phyloP scores from a whole-genome alignment of 2,888 invertebrate species.

The Elaeidobius kamerunicus region DNA sequence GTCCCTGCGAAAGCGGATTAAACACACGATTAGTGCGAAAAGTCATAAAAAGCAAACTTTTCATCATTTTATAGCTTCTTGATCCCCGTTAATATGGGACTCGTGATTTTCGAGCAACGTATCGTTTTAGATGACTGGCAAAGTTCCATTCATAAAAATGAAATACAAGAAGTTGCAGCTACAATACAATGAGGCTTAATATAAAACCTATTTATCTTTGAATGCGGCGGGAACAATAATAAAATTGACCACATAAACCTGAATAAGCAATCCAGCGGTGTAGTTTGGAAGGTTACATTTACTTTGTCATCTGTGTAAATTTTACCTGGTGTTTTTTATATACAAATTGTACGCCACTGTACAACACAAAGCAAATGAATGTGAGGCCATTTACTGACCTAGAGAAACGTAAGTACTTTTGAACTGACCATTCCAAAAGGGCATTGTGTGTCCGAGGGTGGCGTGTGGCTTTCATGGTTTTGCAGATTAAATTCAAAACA shows the following conservation, averaged over 20 bases:
- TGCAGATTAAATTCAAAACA: conserved; percentile 29
- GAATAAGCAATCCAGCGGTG: background rate
- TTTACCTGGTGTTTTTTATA: background rate
- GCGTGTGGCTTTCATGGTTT: conserved; percentile 31
- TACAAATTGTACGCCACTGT: conserved; percentile 5
- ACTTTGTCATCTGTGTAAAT: too few relatives aligned
- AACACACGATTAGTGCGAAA: conserved; percentile 10
- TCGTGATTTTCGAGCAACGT: conserved; percentile 16
- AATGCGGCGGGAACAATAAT: conserved; percentile 15
- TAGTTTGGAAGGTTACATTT: too few relatives aligned
- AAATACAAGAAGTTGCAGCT: conserved; percentile 15
- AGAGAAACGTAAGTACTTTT: conserved; percentile 8
- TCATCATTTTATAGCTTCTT: conserved; percentile 19
- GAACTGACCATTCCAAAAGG: conserved; percentile 21
- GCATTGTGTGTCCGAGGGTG: conserved; percentile 27
- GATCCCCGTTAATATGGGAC: conserved; percentile 19
- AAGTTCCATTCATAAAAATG: conserved; percentile 17
- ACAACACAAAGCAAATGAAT: conserved; percentile 4
- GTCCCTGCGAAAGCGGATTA: conserved; percentile 20
- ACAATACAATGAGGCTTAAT: conserved; percentile 12
- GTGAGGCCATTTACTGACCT: conserved; percentile 4
- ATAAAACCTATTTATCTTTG: conserved; percentile 14
- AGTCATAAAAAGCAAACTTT: conserved; percentile 18
- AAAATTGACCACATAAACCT: conserved; percentile 19
- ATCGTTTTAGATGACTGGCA: conserved; percentile 15